A percentile compares a stretch with the other conserved stretches of the same genome.
These are phyloP conservation scores for Felis catus DNA, from an alignment of 2,113 vertebrate species.

Conservation along the genomic window DNA sequence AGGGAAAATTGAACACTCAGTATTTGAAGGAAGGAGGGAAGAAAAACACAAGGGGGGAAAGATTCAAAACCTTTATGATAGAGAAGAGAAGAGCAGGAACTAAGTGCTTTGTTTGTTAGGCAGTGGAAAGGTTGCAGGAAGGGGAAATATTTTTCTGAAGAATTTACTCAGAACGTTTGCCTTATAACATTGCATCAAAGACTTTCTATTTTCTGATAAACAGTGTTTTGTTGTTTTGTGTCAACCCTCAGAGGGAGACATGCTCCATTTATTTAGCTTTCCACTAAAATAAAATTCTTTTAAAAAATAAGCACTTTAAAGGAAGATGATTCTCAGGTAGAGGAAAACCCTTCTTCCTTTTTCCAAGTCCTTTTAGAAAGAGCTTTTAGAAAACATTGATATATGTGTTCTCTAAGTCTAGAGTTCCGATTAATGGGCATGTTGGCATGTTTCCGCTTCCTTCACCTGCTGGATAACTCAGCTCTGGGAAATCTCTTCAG, in stretches of 20 bases:
- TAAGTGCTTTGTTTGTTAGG: neutral
- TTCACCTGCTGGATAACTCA: constrained; percentile 34
- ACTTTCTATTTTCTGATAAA: neutral
- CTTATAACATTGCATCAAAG: neutral
- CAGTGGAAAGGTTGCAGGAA: neutral
- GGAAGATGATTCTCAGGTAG: constrained; percentile 26
- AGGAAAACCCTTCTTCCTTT: neutral
- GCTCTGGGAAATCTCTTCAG: constrained; percentile 63
- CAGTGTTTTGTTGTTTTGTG: neutral
- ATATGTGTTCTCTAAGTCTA: neutral
- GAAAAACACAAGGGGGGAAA: neutral
- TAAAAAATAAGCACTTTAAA: neutral
- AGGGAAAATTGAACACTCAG: neutral
- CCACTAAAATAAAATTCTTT: neutral
- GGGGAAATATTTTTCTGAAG: neutral
- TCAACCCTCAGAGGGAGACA: neutral
- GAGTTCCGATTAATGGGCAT: constrained; percentile 46
- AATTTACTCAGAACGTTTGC: neutral
- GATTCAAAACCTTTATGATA: neutral
- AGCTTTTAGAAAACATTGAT: constrained; percentile 58
- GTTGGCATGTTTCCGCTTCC: constrained; percentile 45
- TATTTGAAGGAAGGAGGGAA: neutral
- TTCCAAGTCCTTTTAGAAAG: neutral
- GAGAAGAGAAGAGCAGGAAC: neutral
- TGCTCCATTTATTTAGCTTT: constrained; percentile 24